Base-by-base conservation (phyloP, 2,888 invertebrate genomes). In the Eupithecia inturbata region DNA sequence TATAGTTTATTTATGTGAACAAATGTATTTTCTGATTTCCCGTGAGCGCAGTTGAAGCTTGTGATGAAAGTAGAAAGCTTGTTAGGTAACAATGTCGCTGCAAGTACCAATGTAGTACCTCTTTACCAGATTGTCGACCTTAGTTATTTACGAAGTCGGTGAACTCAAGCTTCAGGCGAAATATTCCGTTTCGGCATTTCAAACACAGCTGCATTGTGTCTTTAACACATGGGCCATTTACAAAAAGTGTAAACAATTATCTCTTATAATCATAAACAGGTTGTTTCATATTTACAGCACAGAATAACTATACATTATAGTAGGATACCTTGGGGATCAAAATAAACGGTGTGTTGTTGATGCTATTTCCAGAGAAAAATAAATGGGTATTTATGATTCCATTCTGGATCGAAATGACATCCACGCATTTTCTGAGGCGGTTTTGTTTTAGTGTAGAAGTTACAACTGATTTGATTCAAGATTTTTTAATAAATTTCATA, bases 51-150 rank as follows among this genome's bases (percentile, higher is more conserved):
- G 67, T 26, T 72, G 53, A 63, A 63, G 63, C 63, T 63, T 72
- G 73, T 60, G 31, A 62, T 63, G 70, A 70, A 75, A 75, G 71
- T 28, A 7, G n/a, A 68, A 68, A 74, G 72, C 72, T 68, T 64
- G 63, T 78, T 73, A 68, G 49, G 70, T 64, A 72, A 72, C 70
- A 68, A 26, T 68, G 36, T 66, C 45, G 70, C 41, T 22, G 36
- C 66, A 41, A 66, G 39, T 66, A 26, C 57, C 14, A 26, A 26
- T 57, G 22, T 7, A 1, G 14, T 53, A 22, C n/a, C 57, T 57
- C 26, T 53, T 22, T 53, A 67, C 70, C 67, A 70, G 39, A 66
- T 66, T 26, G 39, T 66, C 36, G 14, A 39, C 66, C 12, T 66
- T 16, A 41, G 39, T 64, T 53, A n/a, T n/a, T n/a, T n/a, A n/a